A percentile compares a stretch with the other conserved stretches of the same genome.
Evolutionary conservation across 2,113 vertebrate genomes (phyloP).

Genomic region (Entosphenus tridentatus): DNA sequence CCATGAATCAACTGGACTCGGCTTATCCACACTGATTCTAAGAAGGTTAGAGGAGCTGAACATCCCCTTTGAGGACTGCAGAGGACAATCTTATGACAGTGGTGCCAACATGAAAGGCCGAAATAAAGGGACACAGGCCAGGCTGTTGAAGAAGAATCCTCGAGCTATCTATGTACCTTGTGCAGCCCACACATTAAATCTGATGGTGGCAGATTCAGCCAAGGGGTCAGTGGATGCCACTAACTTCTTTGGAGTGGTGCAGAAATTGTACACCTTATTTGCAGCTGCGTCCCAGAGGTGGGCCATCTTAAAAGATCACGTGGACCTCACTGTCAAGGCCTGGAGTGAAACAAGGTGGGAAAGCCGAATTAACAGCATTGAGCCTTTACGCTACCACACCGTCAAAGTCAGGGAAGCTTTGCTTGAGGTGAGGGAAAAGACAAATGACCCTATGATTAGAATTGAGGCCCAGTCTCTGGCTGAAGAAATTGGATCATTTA

Average conservation of each 20-base stretch:
- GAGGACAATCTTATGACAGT: slow-evolving; percentile 10
- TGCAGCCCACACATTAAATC: slow-evolving; percentile 11
- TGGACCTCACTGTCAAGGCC: slow-evolving; percentile 9
- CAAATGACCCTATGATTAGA: slow-evolving; percentile 12
- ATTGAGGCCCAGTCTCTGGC: slow-evolving; percentile 13
- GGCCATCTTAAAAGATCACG: slow-evolving; percentile 12
- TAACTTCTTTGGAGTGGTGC: slow-evolving; percentile 11
- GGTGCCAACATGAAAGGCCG: slow-evolving; percentile 10
- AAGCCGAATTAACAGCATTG: slow-evolving; percentile 12
- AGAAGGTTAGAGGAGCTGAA: slow-evolving; percentile 9
- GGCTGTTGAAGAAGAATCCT: slow-evolving; percentile 9
- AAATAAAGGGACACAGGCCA: slow-evolving; percentile 12
- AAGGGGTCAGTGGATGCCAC: slow-evolving; percentile 11
- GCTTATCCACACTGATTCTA: slow-evolving; percentile 5
- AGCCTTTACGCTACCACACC: slow-evolving; percentile 13
- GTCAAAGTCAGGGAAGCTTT: slow-evolving; percentile 10
- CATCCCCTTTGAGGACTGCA: slow-evolving; percentile 11
- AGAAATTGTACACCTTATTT: slow-evolving; percentile 11
- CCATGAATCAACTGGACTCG: slow-evolving; percentile 8
- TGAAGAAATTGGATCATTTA: slow-evolving; percentile 13
- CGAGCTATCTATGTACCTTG: slow-evolving; percentile 11
- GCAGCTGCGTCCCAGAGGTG: slow-evolving; percentile 12
- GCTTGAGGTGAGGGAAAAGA: slow-evolving; percentile 12
- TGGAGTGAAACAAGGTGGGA: slow-evolving; percentile 13
- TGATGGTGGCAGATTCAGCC: slow-evolving; percentile 10